Conservation (phyloP, 1,140 invertebrate species). For the Notospermus geniculatus region DNA sequence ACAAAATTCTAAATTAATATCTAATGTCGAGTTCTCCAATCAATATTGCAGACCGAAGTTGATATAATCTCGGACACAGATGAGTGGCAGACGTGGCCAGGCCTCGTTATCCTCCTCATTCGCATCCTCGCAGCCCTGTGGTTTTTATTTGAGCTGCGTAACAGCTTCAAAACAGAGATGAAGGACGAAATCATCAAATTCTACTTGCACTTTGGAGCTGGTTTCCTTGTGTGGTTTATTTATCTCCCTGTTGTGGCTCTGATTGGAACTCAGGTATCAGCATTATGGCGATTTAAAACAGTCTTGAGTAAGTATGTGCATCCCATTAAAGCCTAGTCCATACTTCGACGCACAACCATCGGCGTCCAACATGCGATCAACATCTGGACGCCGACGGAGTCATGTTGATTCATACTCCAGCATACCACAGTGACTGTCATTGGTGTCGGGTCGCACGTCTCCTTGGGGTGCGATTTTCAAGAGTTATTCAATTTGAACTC, state of each 20-base stretch:
- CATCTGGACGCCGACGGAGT: no score
- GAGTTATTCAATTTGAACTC: no score
- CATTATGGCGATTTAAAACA: slow-evolving; percentile 93
- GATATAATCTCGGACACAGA: slow-evolving; percentile 95
- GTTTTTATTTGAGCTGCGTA: slow-evolving; percentile 87
- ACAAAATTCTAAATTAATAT: no score
- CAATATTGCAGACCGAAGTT: slow-evolving; percentile 77
- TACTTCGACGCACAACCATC: no score
- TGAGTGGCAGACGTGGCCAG: slow-evolving; percentile 95
- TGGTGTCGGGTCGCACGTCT: neutral
- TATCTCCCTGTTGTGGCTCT: slow-evolving; percentile 92
- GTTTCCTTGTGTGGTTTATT: slow-evolving; percentile 96
- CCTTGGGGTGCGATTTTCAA: no score
- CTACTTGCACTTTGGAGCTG: slow-evolving; percentile 93
- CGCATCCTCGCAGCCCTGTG: slow-evolving; percentile 89
- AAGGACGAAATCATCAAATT: slow-evolving; percentile 82
- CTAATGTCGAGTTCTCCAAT: slow-evolving; percentile 30
- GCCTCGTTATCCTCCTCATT: slow-evolving; percentile 85
- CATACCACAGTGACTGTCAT: neutral
- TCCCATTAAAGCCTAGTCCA: no score
- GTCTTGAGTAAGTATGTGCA: slow-evolving; percentile 71
- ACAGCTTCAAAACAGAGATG: slow-evolving; percentile 38
- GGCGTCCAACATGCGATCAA: no score
- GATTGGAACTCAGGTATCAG: slow-evolving; percentile 87
- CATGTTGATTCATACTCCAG: no score